These are phyloP conservation scores for Lagopus muta DNA, from an alignment of 2,113 vertebrate species.

Conservation along the genomic window DNA sequence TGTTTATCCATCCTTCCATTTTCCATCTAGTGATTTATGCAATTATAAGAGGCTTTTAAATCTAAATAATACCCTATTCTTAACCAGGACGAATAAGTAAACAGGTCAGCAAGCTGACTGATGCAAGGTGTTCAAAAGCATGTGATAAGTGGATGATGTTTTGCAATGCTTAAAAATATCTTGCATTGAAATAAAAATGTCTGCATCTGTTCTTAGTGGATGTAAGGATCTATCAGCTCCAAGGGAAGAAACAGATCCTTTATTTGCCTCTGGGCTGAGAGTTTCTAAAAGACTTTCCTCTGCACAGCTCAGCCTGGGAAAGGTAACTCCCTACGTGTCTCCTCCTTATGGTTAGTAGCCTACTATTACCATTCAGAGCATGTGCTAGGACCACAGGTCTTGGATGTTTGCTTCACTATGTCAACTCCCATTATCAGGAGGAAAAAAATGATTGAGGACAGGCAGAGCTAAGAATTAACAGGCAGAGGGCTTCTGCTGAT, in stretches of 20 bases:
- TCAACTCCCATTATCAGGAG: neutral
- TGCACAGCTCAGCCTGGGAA: neutral
- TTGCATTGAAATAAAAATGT: neutral
- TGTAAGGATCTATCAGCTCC: neutral
- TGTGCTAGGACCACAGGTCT: neutral
- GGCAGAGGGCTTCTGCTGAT: neutral
- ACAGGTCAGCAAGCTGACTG: neutral
- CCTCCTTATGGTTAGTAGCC: neutral
- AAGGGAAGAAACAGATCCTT: neutral
- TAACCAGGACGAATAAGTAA: neutral
- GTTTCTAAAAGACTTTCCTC: neutral
- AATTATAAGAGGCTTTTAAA: neutral
- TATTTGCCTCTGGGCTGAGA: neutral
- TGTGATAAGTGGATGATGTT: neutral
- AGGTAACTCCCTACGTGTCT: neutral
- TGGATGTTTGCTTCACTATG: neutral
- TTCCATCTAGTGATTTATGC: neutral
- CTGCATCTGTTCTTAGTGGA: neutral
- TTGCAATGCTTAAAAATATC: neutral
- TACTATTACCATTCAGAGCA: neutral
- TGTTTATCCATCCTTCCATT: neutral
- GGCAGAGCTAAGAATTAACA: neutral
- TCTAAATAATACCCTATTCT: neutral
- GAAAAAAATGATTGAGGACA: neutral
- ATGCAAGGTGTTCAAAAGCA: neutral